Evolutionary conservation across 2,888 invertebrate species (phyloP).

Genomic region (Cryptocheilus praepositus): DNA sequence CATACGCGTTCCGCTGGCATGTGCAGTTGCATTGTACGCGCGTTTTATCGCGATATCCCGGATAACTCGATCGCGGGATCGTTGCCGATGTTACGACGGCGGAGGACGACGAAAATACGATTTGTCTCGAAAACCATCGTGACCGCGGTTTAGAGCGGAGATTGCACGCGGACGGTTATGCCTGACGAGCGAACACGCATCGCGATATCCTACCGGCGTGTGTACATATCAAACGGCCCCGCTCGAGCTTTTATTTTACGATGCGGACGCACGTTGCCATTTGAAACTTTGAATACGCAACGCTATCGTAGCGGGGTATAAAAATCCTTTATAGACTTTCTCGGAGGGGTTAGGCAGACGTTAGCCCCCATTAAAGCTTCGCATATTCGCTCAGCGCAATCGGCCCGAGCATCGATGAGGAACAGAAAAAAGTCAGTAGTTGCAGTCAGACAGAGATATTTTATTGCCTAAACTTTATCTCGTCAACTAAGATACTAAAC

Average conservation of each 20-base stretch:
- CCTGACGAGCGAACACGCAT: too few species aligned
- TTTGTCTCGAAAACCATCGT: slow-evolving; percentile 14
- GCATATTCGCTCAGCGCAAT: slow-evolving; percentile 5
- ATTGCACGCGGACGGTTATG: slow-evolving; percentile 10
- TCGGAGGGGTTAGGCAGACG: background rate
- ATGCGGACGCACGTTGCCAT: slow-evolving; percentile 18
- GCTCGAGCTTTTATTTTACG: slow-evolving; percentile 42
- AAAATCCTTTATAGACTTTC: slow-evolving; percentile 41
- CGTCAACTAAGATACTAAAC: too few species aligned
- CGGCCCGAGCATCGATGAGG: background rate
- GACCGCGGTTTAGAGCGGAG: slow-evolving; percentile 21
- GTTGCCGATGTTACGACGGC: slow-evolving; percentile 12
- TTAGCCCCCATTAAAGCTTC: slow-evolving; percentile 1
- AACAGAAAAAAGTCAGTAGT: slow-evolving; percentile 29
- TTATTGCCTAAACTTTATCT: too few species aligned
- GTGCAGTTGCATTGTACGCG: slow-evolving; percentile 17
- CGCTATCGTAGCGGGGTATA: slow-evolving; percentile 33
- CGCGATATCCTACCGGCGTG: slow-evolving; percentile 8
- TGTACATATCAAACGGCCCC: slow-evolving; percentile 18
- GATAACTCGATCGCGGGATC: slow-evolving; percentile 10
- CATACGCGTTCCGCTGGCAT: background rate
- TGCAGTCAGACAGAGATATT: slow-evolving; percentile 24
- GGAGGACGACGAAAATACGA: slow-evolving; percentile 21
- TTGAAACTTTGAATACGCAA: slow-evolving; percentile 30
- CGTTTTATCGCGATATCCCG: slow-evolving; percentile 13